phyloP scores from a whole-genome alignment of 2,888 invertebrate genomes.

The Bruchidius siliquastri region DNA sequence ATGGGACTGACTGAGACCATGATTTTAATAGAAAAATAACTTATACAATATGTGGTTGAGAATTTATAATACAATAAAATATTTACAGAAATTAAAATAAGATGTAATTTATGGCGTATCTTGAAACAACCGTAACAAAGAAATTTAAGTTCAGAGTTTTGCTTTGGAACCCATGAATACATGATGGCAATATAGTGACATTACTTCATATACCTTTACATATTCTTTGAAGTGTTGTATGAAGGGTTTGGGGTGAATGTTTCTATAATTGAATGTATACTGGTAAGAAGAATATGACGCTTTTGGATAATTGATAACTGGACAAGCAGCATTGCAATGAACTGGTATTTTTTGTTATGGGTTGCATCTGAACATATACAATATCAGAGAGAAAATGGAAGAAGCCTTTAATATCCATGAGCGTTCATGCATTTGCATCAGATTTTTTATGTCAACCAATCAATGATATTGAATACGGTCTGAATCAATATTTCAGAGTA shows the following conservation, averaged over 20 bases:
- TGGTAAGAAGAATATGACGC: too few relatives aligned
- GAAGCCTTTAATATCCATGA: neutral
- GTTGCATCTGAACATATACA: neutral
- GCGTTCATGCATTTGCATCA: neutral
- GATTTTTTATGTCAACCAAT: neutral
- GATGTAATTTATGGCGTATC: slow-evolving; percentile 15
- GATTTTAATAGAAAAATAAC: slow-evolving; percentile 49
- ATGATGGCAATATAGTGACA: neutral
- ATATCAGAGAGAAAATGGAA: neutral
- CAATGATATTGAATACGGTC: neutral
- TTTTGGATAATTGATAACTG: too few relatives aligned
- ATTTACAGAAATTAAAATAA: slow-evolving; percentile 43
- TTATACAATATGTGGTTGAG: slow-evolving; percentile 47
- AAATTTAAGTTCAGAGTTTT: neutral
- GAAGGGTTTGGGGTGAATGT: too few relatives aligned
- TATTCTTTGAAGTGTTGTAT: too few relatives aligned
- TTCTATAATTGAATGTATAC: too few relatives aligned
- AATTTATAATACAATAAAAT: slow-evolving; percentile 48
- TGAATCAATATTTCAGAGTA: neutral
- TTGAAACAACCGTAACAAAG: neutral
- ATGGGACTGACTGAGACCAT: slow-evolving; percentile 46
- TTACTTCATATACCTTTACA: too few relatives aligned
- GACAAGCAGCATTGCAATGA: too few relatives aligned
- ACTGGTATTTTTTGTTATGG: neutral
- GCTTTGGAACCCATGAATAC: neutral